A percentile compares a stretch with the other conserved stretches of the same genome.
phyloP scores from a whole-genome alignment of 1,140 invertebrate species.

The Drosophila albomicans region DNA sequence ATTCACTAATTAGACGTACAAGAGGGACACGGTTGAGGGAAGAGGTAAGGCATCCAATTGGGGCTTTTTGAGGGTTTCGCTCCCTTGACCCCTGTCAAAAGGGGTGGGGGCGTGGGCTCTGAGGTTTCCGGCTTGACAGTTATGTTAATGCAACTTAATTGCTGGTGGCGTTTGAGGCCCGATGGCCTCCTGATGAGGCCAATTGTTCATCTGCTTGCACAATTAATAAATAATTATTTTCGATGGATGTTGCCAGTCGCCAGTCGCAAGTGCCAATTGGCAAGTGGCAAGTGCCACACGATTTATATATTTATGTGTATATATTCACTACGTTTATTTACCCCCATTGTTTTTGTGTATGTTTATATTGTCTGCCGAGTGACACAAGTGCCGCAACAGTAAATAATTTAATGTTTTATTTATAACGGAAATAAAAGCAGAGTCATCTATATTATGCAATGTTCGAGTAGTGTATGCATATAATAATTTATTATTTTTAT shows the following conservation, averaged over 20 bases:
- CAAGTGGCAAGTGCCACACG: conserved; percentile 64
- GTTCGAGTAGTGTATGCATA: conserved; percentile 7
- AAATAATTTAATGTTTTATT: conserved; percentile 76
- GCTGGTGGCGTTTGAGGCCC: conserved; percentile 15
- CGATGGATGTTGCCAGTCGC: conserved; percentile 12
- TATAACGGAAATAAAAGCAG: conserved; percentile 52
- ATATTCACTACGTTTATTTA: conserved; percentile 64
- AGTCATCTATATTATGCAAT: conserved; percentile 32
- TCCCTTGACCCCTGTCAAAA: conserved; percentile 23
- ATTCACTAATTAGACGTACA: conserved; percentile 64
- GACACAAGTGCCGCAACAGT: conserved; percentile 55
- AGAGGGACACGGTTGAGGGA: not conserved
- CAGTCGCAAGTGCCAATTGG: conserved; percentile 36
- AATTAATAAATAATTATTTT: conserved; percentile 82
- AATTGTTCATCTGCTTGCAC: conserved; percentile 68
- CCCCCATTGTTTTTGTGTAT: conserved; percentile 27
- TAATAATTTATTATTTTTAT: conserved; percentile 23
- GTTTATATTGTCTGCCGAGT: conserved; percentile 11
- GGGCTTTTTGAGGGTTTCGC: conserved; percentile 15
- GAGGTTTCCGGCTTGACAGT: conserved; percentile 69
- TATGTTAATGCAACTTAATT: conserved; percentile 78
- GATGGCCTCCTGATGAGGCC: conserved; percentile 60
- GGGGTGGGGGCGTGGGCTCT: not conserved
- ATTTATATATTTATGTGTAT: conserved; percentile 71
- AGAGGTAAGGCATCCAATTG: not conserved